Base-by-base conservation (phyloP, 64 coral and sea anemone species). In the Pachyseris speciosa region DNA sequence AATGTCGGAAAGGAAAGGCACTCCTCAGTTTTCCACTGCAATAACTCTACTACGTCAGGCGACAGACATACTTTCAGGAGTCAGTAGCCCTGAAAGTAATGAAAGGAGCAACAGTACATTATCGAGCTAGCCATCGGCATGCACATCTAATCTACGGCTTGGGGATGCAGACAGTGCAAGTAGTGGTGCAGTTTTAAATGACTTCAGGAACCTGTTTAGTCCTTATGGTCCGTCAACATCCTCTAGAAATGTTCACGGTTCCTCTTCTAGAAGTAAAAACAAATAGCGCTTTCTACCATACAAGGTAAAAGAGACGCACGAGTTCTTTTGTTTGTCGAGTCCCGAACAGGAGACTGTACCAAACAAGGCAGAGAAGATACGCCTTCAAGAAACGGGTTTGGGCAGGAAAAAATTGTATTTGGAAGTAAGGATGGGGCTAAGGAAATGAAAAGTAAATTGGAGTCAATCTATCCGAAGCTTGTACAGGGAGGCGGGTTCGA, bases 351-450 rank as follows among this genome's bases (percentile, higher is more conserved):
- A 86, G 19, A 48, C 20, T 28, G 65, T 86, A 22, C 84, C 84
- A 68, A 69, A 63, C 38, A 67, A 44, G 42, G 60, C 64, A 44
- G 33, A 69, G 49, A 86, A 86, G 84, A 45, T 71, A 50, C 38
- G 33, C 29, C 48, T 87, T 20, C 68, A 72, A 49, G 44, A 67
- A 52, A 69, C 41, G 26, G 68, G 68, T 36, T 74, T 55, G 53
- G 85, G 68, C 25, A 48, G 68, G 58, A 87, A 87, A 87, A 87
- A 37, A 87, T 87, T 41, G 85, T 87, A 13, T 87, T 87, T 72
- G 85, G 85, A 30, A 73, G 51, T 53, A 87, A 87, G 58, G 85
- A 87, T 38, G 28, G 49, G 22, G 27, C 40, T 16, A 45, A 72
- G 16, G 71, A 72, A 73, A 40, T 87, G 22, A 87, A 58, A 52